Conservation (phyloP, 2,113 vertebrate species). For the Paradoxurus hermaphroditus region DNA sequence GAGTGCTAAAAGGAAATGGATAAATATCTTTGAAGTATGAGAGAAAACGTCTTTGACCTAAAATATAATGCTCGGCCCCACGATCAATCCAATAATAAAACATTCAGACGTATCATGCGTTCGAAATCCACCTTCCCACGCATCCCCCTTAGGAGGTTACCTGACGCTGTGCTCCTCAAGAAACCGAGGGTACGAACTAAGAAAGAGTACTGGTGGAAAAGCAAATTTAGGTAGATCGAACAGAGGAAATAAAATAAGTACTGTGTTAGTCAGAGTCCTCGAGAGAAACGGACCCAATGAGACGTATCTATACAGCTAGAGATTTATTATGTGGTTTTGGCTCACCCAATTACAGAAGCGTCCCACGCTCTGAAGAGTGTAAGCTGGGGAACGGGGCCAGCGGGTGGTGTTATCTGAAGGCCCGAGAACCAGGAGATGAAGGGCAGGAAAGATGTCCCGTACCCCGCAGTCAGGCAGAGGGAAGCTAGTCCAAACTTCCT, state of each 20-base stretch:
- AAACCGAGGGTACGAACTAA: background rate
- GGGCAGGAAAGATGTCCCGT: background rate
- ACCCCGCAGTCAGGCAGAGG: background rate
- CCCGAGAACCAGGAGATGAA: background rate
- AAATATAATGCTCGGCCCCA: background rate
- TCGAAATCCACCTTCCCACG: background rate
- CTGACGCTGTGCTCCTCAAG: background rate
- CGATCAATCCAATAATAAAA: background rate
- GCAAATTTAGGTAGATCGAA: background rate
- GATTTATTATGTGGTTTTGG: background rate
- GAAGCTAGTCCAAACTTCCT: background rate
- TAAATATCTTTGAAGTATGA: background rate
- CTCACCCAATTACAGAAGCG: background rate
- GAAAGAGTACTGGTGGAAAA: background rate
- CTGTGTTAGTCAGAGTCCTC: background rate
- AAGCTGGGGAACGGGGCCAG: background rate
- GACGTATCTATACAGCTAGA: background rate
- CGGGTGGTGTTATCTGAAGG: background rate
- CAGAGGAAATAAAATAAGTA: background rate
- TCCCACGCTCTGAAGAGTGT: background rate
- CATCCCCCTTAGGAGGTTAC: background rate
- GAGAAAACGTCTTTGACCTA: background rate
- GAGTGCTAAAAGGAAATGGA: background rate
- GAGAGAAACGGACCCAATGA: background rate
- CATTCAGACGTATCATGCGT: background rate